These are phyloP conservation scores for Chrysolina haemoptera DNA, from an alignment of 2,888 invertebrate species.

Conservation along the genomic window DNA sequence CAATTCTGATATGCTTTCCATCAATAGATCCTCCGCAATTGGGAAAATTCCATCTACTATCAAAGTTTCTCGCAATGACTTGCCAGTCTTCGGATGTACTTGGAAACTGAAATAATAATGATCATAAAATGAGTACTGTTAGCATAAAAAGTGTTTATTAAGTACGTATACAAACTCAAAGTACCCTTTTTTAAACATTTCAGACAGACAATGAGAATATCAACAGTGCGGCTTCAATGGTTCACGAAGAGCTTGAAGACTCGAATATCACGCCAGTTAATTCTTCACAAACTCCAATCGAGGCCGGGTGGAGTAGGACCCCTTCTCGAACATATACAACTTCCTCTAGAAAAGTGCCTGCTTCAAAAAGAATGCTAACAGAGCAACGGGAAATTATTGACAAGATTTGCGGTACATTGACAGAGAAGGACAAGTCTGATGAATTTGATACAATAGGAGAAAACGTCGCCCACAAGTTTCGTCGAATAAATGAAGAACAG, in stretches of 20 bases:
- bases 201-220: not conserved
- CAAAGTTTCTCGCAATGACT: not conserved
- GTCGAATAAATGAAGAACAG: not conserved
- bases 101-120: not conserved
- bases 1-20: not conserved
- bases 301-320: not conserved
- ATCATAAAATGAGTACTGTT: not conserved
- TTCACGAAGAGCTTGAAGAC: not conserved
- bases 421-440: not conserved
- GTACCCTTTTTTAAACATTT: not conserved
- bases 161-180: not conserved
- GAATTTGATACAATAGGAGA: conserved; percentile 1
- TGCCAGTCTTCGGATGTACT: not conserved
- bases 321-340: not conserved
- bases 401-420: not conserved
- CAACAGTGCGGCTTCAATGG: not conserved
- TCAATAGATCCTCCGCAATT: conserved; percentile 1
- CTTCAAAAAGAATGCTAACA: not conserved
- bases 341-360: not conserved
- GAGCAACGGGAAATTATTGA: not conserved
- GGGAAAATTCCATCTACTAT: not conserved
- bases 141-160: not conserved
- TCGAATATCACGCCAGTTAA: not conserved
- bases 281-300: not conserved
- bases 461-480: not conserved